Evolutionary conservation across 2,113 vertebrate genomes (phyloP), one percentile per base, ranked within the genome.

Genomic region (Phocoena phocoena): DNA sequence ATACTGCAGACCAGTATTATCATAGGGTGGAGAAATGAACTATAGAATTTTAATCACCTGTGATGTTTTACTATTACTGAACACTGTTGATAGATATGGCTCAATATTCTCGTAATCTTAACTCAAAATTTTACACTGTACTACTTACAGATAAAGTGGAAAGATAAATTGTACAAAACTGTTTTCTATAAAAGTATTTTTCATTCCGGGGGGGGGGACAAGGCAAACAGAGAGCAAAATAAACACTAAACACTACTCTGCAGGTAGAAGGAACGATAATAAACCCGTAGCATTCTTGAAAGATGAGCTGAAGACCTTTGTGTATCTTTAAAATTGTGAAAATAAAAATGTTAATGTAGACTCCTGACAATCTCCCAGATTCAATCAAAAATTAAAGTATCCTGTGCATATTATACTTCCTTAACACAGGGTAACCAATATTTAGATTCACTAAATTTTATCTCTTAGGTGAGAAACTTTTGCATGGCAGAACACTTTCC

Each of bases 11-110:
- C 31, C n/a, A 79, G 26, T 82, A 53, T 33, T 68, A 84, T 71
- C 67, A 65, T 13, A 28, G 36, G 41, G 67, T 3, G 50, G 85
- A 60, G 65, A 93, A 68, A 1, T 53, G 26, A 84, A 89, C 21
- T 53, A 68, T 0, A 93, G 53, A 86, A 53, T 79, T 93, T 86
- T 81, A 60, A 77, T 91, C 15, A 70, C 21, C 62, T 70, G 20
- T 88, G n/a, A 85, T 58, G 36, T 87, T 83, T 96, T 90, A 53
- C 74, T 88, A 17, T 71, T 81, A 88, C 8, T 74, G 23, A 92
- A 84, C 41, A 84, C 1, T 81, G 20, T 31, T 88, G 36, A 89
- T 0, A 89, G n/a, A 58, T 18, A 84, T 0, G 12, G 26, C 20
- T 81, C 28, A 86, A 76, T 76, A 93, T 60, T 91, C 47, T 73